These are phyloP conservation scores for Cariama cristata DNA, from an alignment of 2,113 vertebrate genomes.

Conservation along the genomic window DNA sequence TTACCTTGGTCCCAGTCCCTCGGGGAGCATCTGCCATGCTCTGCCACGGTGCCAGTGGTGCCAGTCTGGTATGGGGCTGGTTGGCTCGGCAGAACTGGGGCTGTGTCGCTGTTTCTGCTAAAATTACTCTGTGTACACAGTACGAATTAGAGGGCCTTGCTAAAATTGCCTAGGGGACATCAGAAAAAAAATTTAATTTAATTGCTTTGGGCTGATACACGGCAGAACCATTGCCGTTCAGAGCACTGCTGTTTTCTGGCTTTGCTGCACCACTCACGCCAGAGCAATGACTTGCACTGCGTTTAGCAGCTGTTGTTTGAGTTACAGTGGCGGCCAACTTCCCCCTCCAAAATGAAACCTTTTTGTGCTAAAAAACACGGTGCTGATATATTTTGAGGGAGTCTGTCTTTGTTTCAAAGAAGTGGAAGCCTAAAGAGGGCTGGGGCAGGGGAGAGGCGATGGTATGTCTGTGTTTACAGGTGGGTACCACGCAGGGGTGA, in stretches of 20 bases:
- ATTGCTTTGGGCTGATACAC: not conserved
- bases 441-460: rapidly evolving
- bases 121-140: not conserved
- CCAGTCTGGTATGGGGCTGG: not conserved
- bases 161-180: not conserved
- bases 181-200: not conserved
- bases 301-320: not conserved
- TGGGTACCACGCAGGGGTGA: rapidly evolving
- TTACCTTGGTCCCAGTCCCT: not conserved
- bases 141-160: not conserved
- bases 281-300: not conserved
- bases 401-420: not conserved
- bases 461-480: not conserved
- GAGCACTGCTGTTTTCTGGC: not conserved
- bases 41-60: not conserved
- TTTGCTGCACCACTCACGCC: not conserved
- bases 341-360: not conserved
- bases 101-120: not conserved
- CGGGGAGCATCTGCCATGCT: rapidly evolving
- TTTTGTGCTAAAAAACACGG: not conserved
- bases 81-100: not conserved
- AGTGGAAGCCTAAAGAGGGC: not conserved
- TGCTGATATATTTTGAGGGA: not conserved
- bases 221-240: rapidly evolving
- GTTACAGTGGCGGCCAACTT: rapidly evolving